Evolutionary conservation across 2,888 invertebrate genomes (phyloP).

Genomic region (Cheilosia vulpina): DNA sequence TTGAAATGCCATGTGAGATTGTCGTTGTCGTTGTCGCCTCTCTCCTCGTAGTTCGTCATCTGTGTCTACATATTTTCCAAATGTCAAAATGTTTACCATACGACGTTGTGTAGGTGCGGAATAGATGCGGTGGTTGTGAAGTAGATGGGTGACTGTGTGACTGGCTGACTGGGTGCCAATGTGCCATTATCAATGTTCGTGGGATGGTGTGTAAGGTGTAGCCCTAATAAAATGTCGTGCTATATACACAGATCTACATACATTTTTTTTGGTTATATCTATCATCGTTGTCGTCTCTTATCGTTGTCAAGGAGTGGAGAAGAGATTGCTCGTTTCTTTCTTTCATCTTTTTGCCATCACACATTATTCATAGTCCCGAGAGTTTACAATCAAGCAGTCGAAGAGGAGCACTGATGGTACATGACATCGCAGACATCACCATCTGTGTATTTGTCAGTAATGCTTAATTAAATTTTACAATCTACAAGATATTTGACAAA

Average conservation of each 20-base stretch:
- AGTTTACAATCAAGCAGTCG: slow-evolving; percentile 10
- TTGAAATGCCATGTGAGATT: slow-evolving; percentile 23
- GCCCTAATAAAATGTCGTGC: slow-evolving; percentile 22
- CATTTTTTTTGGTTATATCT: slow-evolving; percentile 29
- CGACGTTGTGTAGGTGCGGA: background rate
- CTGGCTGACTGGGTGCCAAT: slow-evolving; percentile 21
- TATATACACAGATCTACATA: no score
- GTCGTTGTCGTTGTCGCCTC: slow-evolving; percentile 5
- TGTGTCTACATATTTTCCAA: slow-evolving; percentile 30
- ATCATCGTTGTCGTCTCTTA: slow-evolving; percentile 34
- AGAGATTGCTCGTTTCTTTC: slow-evolving; percentile 11
- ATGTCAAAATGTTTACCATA: slow-evolving; percentile 21
- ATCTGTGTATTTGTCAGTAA: slow-evolving; percentile 51
- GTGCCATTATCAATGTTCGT: slow-evolving; percentile 26
- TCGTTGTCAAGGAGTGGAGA: slow-evolving; percentile 17
- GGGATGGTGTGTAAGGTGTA: slow-evolving; percentile 8
- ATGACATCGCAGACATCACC: slow-evolving; percentile 31
- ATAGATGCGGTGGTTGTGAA: background rate
- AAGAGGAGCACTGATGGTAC: background rate
- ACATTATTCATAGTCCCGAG: slow-evolving; percentile 46
- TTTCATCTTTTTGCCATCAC: slow-evolving; percentile 1
- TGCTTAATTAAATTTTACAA: slow-evolving; percentile 62
- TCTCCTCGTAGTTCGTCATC: slow-evolving; percentile 25
- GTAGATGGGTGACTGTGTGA: slow-evolving; percentile 1
- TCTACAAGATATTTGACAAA: slow-evolving; percentile 55